Conservation (phyloP, 2,797 vertebrate species). For the Thamnophis elegans region DNA sequence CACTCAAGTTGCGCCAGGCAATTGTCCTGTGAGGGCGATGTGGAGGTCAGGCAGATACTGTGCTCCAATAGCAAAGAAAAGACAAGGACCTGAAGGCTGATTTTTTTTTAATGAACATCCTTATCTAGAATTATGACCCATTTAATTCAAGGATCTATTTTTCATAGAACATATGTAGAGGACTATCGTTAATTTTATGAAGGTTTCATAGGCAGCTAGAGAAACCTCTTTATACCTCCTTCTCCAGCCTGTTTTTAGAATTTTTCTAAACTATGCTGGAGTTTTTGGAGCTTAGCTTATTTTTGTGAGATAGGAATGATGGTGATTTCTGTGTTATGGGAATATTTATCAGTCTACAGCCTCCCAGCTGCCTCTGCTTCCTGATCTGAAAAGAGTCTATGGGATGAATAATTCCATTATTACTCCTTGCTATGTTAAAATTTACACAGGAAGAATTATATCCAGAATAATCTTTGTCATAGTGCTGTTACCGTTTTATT, state of each 20-base stretch:
- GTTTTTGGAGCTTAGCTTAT: neutral
- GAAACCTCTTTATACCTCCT: neutral
- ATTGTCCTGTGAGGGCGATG: constrained; percentile 22
- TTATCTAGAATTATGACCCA: neutral
- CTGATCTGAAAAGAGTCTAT: neutral
- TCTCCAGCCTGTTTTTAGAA: neutral
- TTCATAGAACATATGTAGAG: neutral
- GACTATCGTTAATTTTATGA: neutral
- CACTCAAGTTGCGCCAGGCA: constrained; percentile 5
- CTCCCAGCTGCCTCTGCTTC: neutral
- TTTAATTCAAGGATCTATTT: neutral
- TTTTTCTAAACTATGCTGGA: neutral
- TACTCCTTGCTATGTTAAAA: neutral
- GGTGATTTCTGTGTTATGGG: neutral
- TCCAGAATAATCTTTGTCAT: neutral
- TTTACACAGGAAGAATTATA: neutral
- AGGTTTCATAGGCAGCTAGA: constrained; percentile 2
- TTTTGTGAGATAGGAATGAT: neutral
- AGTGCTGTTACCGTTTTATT: neutral
- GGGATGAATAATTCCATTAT: neutral
- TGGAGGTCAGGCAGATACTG: neutral
- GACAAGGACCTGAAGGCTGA: neutral
- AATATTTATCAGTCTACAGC: neutral
- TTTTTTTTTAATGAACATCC: neutral
- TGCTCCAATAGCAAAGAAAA: neutral